Evolutionary conservation across 2,888 invertebrate species (phyloP), one percentile per base, ranked within the genome.

Genomic region (Oxycera nigricornis): DNA sequence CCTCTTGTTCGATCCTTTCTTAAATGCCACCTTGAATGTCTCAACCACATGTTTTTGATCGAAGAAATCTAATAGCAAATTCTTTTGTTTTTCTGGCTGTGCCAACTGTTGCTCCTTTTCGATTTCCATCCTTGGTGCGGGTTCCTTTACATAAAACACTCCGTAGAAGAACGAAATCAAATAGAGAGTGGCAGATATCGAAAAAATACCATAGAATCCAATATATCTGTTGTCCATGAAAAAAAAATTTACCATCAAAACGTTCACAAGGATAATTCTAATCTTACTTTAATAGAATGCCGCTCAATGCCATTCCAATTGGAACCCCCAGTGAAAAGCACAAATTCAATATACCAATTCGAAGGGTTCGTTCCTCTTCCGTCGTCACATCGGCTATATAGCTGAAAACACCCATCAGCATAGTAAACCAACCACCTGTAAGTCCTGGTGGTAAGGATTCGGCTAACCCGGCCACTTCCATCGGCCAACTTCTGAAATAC

Each of bases 371-470:
- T 79, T 91, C 92, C 83, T 94, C 92, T 77, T 93, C 90, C 1
- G 92, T 91, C 2, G 95, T 94, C 17, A 95, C 92, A 82, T 96
- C 95, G 1, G 92, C 94, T 75, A 96, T 92, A 82, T 95, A 96
- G 85, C 94, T 94, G 85, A 96, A 93, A 78, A 95, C 91, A 22
- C 94, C 94, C 94, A 94, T 94, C 80, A 94, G 91, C 94, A 94
- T 94, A 31, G 94, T 94, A 82, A 94, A 93, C 94, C 94, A 94
- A 7, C 94, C 94, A 9, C 94, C 85, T 0, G 93, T 93, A 6
- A 94, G 81, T 0, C 93, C 93, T 1, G 94, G 94, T 83, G 94
- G 94, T 77, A 94, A 87, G 0, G 93, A 92, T 83, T 94, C 94
- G 0, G 92, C 91, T 3, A 94, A 88, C 0, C 92, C 94, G 17